These are phyloP conservation scores for Nannobrachium achirus DNA, from an alignment of 2,113 vertebrate species.

Conservation along the genomic window DNA sequence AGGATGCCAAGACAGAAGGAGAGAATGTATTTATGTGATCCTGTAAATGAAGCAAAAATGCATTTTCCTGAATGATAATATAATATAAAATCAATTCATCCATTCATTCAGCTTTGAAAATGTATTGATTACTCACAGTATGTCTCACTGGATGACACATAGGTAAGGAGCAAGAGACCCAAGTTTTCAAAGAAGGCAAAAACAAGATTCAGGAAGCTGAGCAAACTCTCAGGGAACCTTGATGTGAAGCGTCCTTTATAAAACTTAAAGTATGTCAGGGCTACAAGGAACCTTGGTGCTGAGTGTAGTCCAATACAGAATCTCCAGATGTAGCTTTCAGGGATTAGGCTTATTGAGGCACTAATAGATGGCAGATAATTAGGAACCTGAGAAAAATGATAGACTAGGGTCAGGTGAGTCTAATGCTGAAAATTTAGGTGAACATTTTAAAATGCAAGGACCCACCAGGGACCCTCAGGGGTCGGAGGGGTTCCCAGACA, in stretches of 20 bases:
- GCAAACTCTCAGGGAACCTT: conserved; percentile 53
- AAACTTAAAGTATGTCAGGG: conserved; percentile 70
- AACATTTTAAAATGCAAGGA: no score
- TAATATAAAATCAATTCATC: no score
- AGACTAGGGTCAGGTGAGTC: no score
- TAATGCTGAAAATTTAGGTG: no score
- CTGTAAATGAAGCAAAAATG: no score
- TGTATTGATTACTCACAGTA: conserved; percentile 60
- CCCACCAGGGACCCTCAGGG: no score
- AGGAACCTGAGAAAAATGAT: conserved; percentile 59
- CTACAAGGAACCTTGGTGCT: conserved; percentile 68
- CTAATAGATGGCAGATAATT: conserved; percentile 77
- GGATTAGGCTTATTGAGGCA: conserved; percentile 72
- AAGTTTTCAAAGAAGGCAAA: conserved; percentile 70
- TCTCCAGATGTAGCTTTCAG: conserved; percentile 75
- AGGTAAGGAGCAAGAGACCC: conserved; percentile 74
- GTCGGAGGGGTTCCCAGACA: no score
- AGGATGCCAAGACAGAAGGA: conserved; percentile 1
- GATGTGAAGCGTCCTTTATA: conserved; percentile 64
- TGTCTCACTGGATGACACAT: conserved; percentile 74
- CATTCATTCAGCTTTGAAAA: neutral
- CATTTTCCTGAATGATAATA: no score
- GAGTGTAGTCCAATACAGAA: conserved; percentile 76
- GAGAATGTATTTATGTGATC: neutral
- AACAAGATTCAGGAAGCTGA: conserved; percentile 61